Conservation (phyloP, 2,113 vertebrate genomes). For the Lichenostomus cassidix region DNA sequence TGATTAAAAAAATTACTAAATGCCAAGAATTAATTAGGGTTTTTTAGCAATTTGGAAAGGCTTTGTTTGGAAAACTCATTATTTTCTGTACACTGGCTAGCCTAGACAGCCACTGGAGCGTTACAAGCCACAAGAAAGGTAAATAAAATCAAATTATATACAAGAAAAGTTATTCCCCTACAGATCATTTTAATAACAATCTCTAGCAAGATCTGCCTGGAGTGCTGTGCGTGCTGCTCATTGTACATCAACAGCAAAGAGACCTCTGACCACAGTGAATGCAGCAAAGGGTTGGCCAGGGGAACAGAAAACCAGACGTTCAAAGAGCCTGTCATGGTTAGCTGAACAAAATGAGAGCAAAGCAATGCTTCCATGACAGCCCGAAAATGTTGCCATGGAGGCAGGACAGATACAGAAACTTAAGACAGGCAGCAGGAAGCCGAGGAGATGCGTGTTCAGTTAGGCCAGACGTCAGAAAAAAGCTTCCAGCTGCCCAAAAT, state of each 20-base stretch:
- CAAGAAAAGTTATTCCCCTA: background rate
- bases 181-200: background rate
- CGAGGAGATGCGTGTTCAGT: background rate
- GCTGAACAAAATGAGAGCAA: slow-evolving; percentile 23
- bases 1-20: background rate
- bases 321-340: background rate
- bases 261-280: background rate
- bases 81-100: background rate
- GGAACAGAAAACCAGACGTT: background rate
- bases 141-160: background rate
- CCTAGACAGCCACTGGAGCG: background rate
- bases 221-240: rapidly evolving
- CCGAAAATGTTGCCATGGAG: slow-evolving; percentile 33
- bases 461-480: background rate
- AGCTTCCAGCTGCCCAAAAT: background rate
- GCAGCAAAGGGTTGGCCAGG: background rate
- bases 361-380: background rate
- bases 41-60: background rate
- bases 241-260: background rate
- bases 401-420: slow-evolving; percentile 14
- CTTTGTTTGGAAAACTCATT: background rate
- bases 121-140: background rate
- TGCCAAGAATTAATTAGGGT: background rate
- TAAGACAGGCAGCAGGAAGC: background rate
- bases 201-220: background rate